Evolutionary conservation across 2,797 vertebrate species (phyloP), one percentile per base, ranked within the genome.

Genomic region (Sebastes kiyomatsui): DNA sequence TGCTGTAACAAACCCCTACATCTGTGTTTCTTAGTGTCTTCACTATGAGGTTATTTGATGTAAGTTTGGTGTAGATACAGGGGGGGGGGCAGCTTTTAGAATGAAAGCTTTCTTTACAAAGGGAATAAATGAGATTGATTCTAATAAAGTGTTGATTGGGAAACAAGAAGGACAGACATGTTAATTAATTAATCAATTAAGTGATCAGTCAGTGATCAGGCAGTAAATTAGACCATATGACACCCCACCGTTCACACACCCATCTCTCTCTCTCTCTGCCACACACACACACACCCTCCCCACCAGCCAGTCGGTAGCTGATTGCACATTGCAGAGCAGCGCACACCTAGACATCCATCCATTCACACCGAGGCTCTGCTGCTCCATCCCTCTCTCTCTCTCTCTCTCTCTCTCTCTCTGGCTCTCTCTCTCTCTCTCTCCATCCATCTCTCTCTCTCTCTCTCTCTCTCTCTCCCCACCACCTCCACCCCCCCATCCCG

Each of bases 321-420:
- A 42, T 42, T 42, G 67, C 78, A 83, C 72, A 79, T 82, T 75
- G 82, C 88, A 14, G 79, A 81, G 84, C 80, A 56, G 33, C 25
- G 75, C 60, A 14, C 85, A 80, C 77, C 84, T 73, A 67, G 66
- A 72, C 82, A 25, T 73, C 67, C 82, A 25, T 73, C 67, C 49
- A 60, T 85, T 77, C 80, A 73, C 81, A 70, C 69, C 60, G 60
- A 72, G 60, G 9, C 55, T 74, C 73, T 61, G 32, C 68, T 27
- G n/a, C 77, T 67, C 82, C 52, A 71, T 72, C 61, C 42, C 70
- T 60, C 66, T 2, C 28, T 1, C 60, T 1, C 20, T 72, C 58
- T 30, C 72, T 67, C 69, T 2, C 28, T 1, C 59, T 1, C 20
- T 7, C 20, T 33, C 67, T 7, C 27, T 27, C 33, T 33, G 27